A percentile compares a stretch with the other conserved stretches of the same genome.
phyloP scores from a whole-genome alignment of 2,888 invertebrate species.

The Sturmia bella region DNA sequence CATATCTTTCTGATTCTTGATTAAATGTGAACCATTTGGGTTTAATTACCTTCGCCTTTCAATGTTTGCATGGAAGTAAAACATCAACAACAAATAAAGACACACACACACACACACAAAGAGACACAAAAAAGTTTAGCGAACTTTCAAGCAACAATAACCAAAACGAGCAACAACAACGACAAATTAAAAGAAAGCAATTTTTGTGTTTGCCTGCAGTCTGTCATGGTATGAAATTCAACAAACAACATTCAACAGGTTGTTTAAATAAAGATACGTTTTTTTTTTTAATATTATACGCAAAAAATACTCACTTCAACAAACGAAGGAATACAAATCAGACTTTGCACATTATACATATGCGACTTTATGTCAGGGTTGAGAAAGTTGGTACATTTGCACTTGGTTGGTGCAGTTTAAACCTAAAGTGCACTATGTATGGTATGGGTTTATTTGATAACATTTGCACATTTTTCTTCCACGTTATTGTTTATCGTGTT shows the following conservation, averaged over 20 bases:
- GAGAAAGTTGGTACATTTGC: too few species aligned
- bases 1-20: constrained; percentile 6
- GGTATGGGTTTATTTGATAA: too few species aligned
- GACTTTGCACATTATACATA: constrained; percentile 27
- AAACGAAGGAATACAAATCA: constrained; percentile 13
- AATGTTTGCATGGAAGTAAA: constrained; percentile 40
- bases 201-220: constrained; percentile 31
- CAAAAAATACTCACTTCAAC: not conserved
- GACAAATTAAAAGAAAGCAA: not conserved
- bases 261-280: constrained; percentile 3
- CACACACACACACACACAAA: not conserved
- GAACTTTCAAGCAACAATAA: constrained; percentile 48
- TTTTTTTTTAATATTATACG: not conserved
- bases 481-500: too few species aligned
- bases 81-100: not conserved
- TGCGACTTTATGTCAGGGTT: constrained; percentile 6
- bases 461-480: too few species aligned
- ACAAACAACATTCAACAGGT: constrained; percentile 56
- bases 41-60: constrained; percentile 55
- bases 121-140: constrained; percentile 32
- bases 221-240: constrained; percentile 38
- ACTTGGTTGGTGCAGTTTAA: too few species aligned
- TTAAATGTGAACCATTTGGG: constrained; percentile 35
- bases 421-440: too few species aligned
- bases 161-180: constrained; percentile 11